Evolutionary conservation across 2,113 vertebrate species (phyloP), one percentile per base, ranked within the genome.

Genomic region (Paramormyrops kingsleyae): DNA sequence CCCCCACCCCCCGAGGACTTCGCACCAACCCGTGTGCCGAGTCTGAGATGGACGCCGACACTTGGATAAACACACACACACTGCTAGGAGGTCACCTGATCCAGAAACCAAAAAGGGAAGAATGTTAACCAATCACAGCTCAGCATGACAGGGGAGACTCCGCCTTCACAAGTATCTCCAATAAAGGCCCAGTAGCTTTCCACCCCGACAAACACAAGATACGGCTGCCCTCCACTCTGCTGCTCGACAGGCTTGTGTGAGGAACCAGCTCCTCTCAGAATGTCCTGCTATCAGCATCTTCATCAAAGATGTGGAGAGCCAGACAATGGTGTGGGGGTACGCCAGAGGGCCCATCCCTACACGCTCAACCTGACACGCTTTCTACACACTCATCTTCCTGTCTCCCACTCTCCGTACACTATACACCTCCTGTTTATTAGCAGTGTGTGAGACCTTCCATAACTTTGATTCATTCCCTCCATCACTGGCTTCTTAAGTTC

Each of bases 401-500:
- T 90, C 62, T 49, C 13, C 50, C n/a, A 17, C 66, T 47, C 6
- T 52, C 90, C 80, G 89, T 90, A 56, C 84, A 46, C 85, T n/a
- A 49, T 27, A 90, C 89, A 90, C 90, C 91, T 90, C 90, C 92
- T 93, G 93, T 92, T 90, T 90, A 56, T 89, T 46, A 35, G 50
- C 84, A 66, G 84, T 44, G 91, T 89, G 91, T 91, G 90, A 56
- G 92, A 91, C 93, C 90, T 92, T 94, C 92, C 27, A 53, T 88
- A 86, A 92, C 92, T 88, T 90, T 21, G 2, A 83, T 70, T 52
- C 42, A 7, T 74, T 42, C 70, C 15, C 49, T 39, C 92, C 89
- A 92, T 90, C 94, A 95, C 94, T 93, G 94, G 94, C 95, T 92
- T 90, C 35, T 39, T 39, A 39, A 39, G 35, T 39, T 39, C 88